phyloP scores from a whole-genome alignment of 2,888 invertebrate genomes.

The Morpho achilles region DNA sequence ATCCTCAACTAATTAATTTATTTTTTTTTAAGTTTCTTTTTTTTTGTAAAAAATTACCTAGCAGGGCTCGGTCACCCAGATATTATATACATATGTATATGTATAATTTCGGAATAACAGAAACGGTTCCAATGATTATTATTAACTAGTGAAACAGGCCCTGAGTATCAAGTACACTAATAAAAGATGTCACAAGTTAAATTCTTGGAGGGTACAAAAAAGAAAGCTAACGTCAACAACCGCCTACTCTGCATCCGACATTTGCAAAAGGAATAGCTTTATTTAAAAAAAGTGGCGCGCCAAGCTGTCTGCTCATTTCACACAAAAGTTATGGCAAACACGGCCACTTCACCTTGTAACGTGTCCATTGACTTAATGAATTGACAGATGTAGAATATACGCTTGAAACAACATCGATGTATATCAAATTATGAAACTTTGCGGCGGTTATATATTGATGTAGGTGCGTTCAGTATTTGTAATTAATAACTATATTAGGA shows the following conservation, averaged over 20 bases:
- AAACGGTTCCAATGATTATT: too few species aligned
- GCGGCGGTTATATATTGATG: too few species aligned
- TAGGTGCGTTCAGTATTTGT: too few species aligned
- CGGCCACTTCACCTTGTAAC: constrained; percentile 37
- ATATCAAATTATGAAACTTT: constrained; percentile 4
- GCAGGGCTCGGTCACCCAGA: too few species aligned
- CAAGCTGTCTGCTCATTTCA: constrained; percentile 67
- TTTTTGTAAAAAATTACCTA: too few species aligned
- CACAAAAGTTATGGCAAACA: constrained; percentile 35
- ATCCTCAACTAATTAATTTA: too few species aligned
- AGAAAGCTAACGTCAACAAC: constrained; percentile 61
- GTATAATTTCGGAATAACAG: too few species aligned
- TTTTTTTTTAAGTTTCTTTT: too few species aligned
- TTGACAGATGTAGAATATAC: constrained; percentile 13
- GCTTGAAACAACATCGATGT: constrained; percentile 20
- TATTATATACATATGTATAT: too few species aligned
- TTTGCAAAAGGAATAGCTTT: constrained; percentile 55
- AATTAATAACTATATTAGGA: too few species aligned
- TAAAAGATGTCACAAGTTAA: constrained; percentile 33
- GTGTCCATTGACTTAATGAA: constrained; percentile 35
- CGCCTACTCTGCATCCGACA: constrained; percentile 54
- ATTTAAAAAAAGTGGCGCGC: constrained; percentile 65
- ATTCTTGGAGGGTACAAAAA: constrained; percentile 63
- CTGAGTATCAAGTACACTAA: not conserved
- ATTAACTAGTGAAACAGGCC: too few species aligned